Evolutionary conservation across 2,113 vertebrate genomes (phyloP).

Genomic region (Pelmatolapia mariae): DNA sequence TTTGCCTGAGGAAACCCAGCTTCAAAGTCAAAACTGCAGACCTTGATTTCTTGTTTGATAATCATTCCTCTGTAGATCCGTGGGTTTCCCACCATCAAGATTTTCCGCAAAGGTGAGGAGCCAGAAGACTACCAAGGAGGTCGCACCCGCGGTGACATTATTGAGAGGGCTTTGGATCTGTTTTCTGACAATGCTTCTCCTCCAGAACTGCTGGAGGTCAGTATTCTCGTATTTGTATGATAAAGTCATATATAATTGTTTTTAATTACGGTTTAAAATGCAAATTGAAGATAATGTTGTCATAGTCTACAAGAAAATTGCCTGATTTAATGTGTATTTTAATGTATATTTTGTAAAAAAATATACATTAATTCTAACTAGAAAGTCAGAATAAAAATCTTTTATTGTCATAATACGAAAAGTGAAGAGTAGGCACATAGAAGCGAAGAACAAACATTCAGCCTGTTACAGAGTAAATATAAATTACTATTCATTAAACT

Average conservation of each 20-base stretch:
- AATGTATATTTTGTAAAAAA: background rate
- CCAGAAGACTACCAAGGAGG: slow-evolving; percentile 91
- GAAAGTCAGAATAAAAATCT: background rate
- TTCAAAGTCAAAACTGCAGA: background rate
- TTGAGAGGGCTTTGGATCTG: slow-evolving; percentile 83
- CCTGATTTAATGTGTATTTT: background rate
- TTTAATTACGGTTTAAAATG: background rate
- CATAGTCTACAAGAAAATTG: background rate
- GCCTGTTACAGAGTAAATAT: background rate
- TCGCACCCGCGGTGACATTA: slow-evolving; percentile 82
- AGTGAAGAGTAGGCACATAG: background rate
- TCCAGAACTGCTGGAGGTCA: slow-evolving; percentile 88
- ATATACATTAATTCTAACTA: background rate
- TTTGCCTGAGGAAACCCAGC: background rate
- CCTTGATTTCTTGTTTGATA: background rate
- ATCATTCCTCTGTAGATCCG: slow-evolving; percentile 72
- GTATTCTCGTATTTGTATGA: background rate
- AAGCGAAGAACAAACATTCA: background rate
- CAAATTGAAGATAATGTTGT: background rate
- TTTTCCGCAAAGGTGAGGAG: slow-evolving; percentile 93
- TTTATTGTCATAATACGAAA: background rate
- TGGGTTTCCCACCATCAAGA: slow-evolving; percentile 94
- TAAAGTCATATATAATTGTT: background rate
- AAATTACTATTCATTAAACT: background rate
- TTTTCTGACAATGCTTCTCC: slow-evolving; percentile 87